Evolutionary conservation across 1,140 invertebrate species (phyloP), one percentile per base, ranked within the genome.

Genomic region (Dolichoris vasculosae): DNA sequence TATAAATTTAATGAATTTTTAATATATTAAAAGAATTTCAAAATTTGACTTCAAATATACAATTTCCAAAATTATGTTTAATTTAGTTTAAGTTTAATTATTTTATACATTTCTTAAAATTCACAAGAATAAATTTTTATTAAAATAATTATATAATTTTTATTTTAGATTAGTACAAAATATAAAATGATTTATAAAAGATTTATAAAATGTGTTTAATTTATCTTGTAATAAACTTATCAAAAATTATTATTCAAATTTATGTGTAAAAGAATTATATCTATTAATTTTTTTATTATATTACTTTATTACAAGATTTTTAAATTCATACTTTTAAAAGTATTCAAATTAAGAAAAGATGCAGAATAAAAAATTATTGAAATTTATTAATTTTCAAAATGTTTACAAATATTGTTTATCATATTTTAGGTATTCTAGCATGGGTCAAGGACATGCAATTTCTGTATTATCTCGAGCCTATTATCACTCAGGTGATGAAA

Each of bases 381-480:
- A 26, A 13, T 26, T 59, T 59, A 59, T 59, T 23, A 6, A 59
- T 26, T 17, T 17, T 17, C 2, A 59, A 59, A 59, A 23, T 73
- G 2, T 23, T 73, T 69, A 38, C 7, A 20, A 73, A 71, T 71
- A 35, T 48, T 32, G 3, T 35, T 59, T 23, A 20, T 78, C 40
- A 46, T 48, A 77, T 90, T 93, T 80, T 89, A 96, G 96, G 96
- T 97, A 98, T 91, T 99, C 98, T 4, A 97, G 98, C 13, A 99
- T 99, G 99, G 98, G 97, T 9, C 98, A 99, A 92, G 99, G 99
- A 0, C 99, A 99, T 92, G 98, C 97, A 0, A 97, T 99, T 84
- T 99, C 98, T 0, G 95, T 99, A 20, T 93, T 99, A 75, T 95
- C 97, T 6, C 94, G 99, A 87, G 98, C 98, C 0, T 99, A 97